Percentiles rank a stretch among this genome's conserved stretches.
Evolutionary conservation across 2,888 invertebrate species (phyloP).

Genomic region (Uropetala carovei): DNA sequence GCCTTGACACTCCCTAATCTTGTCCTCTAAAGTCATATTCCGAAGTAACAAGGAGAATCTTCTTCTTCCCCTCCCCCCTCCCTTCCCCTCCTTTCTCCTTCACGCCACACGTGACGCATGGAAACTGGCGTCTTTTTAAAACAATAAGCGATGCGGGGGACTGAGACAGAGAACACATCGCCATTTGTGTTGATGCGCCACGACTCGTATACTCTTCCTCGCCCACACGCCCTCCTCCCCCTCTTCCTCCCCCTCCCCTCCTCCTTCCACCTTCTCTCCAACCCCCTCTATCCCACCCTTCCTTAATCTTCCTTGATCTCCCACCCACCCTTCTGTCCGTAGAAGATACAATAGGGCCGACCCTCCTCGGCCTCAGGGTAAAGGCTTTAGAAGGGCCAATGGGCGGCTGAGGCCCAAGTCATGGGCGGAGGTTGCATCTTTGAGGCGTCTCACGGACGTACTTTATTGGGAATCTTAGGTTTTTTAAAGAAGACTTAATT

Average conservation of each 20-base stretch:
- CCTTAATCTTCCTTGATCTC: background rate
- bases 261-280: background rate
- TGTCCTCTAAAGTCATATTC: slow-evolving; percentile 1
- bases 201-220: background rate
- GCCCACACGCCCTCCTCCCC: background rate
- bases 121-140: no score
- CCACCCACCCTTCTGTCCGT: background rate
- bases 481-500: no score
- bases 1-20: slow-evolving; percentile 27
- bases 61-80: background rate
- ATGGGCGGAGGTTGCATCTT: no score
- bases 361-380: no score
- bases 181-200: no score
- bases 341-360: background rate
- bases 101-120: background rate
- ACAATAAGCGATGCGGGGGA: no score
- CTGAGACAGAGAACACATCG: no score
- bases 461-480: no score
- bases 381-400: no score
- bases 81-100: background rate
- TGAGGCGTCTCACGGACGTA: no score
- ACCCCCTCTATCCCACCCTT: background rate
- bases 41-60: background rate
- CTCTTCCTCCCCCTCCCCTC: background rate
- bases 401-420: no score